phyloP scores from a whole-genome alignment of 2,888 invertebrate genomes.

The Chaetogeoica ovagalla region DNA sequence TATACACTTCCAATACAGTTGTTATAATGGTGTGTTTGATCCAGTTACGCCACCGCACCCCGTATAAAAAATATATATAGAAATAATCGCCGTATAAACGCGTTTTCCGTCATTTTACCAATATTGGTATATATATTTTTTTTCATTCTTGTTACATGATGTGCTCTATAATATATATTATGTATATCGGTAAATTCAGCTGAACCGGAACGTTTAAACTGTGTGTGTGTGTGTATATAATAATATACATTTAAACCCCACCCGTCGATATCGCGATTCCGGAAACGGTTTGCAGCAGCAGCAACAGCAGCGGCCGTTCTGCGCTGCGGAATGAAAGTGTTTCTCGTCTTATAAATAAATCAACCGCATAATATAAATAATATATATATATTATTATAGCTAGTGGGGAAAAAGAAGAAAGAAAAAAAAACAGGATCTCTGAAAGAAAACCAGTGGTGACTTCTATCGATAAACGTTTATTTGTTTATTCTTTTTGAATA shows the following conservation, averaged over 20 bases:
- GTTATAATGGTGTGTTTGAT: no score
- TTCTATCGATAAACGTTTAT: background rate
- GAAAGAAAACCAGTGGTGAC: conserved; percentile 23
- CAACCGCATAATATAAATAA: conserved; percentile 16
- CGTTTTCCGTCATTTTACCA: no score
- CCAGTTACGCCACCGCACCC: no score
- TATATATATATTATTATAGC: no score
- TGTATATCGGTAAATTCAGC: background rate
- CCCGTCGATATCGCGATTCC: conserved; percentile 24
- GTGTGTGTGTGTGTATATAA: background rate
- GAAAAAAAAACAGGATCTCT: conserved; percentile 22
- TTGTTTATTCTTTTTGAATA: no score
- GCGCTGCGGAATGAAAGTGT: conserved; percentile 45
- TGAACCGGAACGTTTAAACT: conserved; percentile 40
- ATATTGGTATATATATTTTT: no score
- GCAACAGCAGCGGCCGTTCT: no score
- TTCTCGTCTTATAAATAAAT: conserved; percentile 46
- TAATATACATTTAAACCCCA: background rate
- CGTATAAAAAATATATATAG: no score
- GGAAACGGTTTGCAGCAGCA: conserved; percentile 13
- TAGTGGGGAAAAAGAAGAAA: conserved; percentile 44
- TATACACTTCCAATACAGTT: no score
- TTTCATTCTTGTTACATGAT: conserved; percentile 20
- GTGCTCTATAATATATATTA: background rate
- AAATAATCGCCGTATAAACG: no score